Evolutionary conservation across 2,888 invertebrate species (phyloP).

Genomic region (Petrophora chlorosata): DNA sequence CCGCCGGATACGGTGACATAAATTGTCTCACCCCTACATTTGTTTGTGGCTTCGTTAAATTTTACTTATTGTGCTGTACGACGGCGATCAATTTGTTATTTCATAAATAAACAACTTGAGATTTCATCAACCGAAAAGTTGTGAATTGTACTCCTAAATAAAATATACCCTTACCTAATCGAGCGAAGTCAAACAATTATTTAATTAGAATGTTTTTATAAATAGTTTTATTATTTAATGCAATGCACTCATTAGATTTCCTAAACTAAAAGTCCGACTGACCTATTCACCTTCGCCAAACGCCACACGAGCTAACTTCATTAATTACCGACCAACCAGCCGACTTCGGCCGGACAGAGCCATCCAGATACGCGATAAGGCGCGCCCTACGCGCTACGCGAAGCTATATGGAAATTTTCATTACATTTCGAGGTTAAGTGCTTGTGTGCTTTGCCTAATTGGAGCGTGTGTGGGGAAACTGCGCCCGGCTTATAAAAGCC

Average conservation of each 20-base stretch:
- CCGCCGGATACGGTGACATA: slow-evolving; percentile 60
- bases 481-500: slow-evolving; percentile 57
- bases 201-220: too few relatives aligned
- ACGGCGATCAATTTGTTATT: slow-evolving; percentile 18
- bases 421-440: slow-evolving; percentile 79
- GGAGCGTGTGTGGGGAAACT: slow-evolving; percentile 62
- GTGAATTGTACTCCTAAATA: too few relatives aligned
- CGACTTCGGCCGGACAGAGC: slow-evolving; percentile 39
- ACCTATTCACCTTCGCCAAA: slow-evolving; percentile 4
- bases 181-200: too few relatives aligned
- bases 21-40: slow-evolving; percentile 67
- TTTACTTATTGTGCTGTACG: slow-evolving; percentile 61
- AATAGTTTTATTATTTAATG: too few relatives aligned
- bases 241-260: not conserved
- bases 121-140: not conserved
- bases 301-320: slow-evolving; percentile 10
- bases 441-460: slow-evolving; percentile 79
- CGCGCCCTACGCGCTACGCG: slow-evolving; percentile 59
- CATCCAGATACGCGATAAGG: slow-evolving; percentile 72
- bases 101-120: slow-evolving; percentile 15
- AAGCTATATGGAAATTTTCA: slow-evolving; percentile 71
- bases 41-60: slow-evolving; percentile 74
- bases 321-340: slow-evolving; percentile 72
- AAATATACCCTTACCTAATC: too few relatives aligned
- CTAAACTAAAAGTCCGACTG: slow-evolving; percentile 51